phyloP scores from a whole-genome alignment of 2,888 invertebrate species.

The Uropetala carovei region DNA sequence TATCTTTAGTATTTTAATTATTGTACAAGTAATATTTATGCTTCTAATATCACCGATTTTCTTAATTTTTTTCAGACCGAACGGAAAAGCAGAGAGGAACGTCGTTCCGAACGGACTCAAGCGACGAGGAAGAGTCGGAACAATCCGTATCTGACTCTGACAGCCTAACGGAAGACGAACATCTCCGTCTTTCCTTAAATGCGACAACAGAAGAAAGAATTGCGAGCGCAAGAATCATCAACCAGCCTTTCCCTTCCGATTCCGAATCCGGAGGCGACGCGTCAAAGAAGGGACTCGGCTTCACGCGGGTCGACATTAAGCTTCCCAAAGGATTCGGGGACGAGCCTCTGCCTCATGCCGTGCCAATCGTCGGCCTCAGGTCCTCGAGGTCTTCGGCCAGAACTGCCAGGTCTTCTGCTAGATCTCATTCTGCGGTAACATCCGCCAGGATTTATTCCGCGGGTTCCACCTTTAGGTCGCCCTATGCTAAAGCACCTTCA shows the following conservation, averaged over 20 bases:
- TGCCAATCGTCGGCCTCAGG: background rate
- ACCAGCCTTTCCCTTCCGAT: background rate
- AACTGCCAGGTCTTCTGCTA: background rate
- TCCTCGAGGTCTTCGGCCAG: background rate
- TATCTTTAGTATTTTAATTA: too few species aligned
- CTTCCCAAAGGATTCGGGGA: background rate
- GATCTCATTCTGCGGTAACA: background rate
- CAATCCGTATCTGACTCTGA: background rate
- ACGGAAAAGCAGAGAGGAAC: background rate
- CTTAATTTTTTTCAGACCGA: background rate
- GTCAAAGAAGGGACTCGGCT: background rate
- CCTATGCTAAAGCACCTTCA: background rate
- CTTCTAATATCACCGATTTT: background rate
- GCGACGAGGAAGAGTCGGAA: slow-evolving; percentile 36
- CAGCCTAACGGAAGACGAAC: background rate
- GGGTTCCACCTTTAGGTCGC: background rate
- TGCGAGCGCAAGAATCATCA: background rate
- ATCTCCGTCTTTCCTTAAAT: background rate
- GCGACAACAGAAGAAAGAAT: slow-evolving; percentile 34
- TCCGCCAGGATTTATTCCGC: background rate
- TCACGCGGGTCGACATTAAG: background rate
- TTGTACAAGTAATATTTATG: too few species aligned
- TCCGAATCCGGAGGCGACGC: slow-evolving; percentile 23
- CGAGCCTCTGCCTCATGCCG: slow-evolving; percentile 11
- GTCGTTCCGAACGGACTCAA: background rate